Evolutionary conservation across 2,113 vertebrate genomes (phyloP).

Genomic region (Corythornis madagascariensis): DNA sequence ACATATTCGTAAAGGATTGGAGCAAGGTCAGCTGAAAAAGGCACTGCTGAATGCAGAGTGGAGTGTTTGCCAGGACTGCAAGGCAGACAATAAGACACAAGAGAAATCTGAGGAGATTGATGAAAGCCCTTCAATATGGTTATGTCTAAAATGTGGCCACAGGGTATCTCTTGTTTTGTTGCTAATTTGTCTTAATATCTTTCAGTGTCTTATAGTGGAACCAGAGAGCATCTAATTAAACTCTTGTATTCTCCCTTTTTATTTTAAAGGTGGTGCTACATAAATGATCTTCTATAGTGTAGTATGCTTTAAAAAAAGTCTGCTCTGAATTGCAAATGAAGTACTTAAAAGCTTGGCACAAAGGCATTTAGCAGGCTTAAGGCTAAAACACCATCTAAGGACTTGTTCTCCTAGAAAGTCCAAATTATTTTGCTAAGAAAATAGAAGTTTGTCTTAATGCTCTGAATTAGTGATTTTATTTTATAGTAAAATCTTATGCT

Average conservation of each 20-base stretch:
- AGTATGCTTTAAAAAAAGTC: background rate
- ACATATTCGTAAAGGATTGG: conserved; percentile 89
- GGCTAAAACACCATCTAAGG: background rate
- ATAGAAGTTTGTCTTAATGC: background rate
- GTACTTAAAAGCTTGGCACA: background rate
- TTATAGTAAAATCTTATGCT: background rate
- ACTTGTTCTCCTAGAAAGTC: background rate
- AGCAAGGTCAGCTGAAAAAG: conserved; percentile 86
- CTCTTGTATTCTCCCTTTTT: background rate
- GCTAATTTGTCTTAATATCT: background rate
- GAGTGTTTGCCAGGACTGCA: conserved; percentile 89
- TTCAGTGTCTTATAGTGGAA: background rate
- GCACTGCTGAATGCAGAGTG: conserved; percentile 76
- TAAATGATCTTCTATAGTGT: background rate
- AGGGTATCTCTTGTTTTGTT: conserved; percentile 79
- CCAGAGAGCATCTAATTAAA: background rate
- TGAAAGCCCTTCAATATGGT: conserved; percentile 81
- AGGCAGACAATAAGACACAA: conserved; percentile 66
- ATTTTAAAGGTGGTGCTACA: background rate
- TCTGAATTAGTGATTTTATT: background rate
- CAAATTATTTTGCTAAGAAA: background rate
- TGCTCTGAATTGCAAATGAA: background rate
- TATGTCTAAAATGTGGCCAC: conserved; percentile 95
- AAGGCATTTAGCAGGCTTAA: conserved; percentile 28
- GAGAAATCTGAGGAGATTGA: conserved; percentile 68